A percentile compares a stretch with the other conserved stretches of the same genome.
Conservation (phyloP, 2,888 invertebrate genomes). For the Cheilosia variabilis region DNA sequence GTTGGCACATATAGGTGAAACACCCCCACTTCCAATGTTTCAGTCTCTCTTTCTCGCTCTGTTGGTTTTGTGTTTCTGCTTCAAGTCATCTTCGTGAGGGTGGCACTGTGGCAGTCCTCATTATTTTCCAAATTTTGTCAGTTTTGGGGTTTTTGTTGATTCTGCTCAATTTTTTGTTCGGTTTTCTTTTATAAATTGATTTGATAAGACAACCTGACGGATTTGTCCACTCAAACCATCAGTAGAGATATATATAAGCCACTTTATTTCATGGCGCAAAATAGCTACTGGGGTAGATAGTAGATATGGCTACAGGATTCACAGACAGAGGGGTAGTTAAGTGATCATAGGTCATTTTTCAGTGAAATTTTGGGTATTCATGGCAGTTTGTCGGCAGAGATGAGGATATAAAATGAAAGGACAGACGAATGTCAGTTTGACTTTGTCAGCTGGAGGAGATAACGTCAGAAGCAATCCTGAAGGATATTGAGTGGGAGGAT, state of each 20-base stretch:
- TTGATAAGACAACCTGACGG: conserved; percentile 75
- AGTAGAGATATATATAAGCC: conserved; percentile 31
- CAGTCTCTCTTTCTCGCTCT: background rate
- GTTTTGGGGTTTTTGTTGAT: conserved; percentile 59
- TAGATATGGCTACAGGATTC: conserved; percentile 3
- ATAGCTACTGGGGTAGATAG: conserved; percentile 36
- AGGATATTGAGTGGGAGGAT: conserved; percentile 39
- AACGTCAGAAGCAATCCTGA: conserved; percentile 53
- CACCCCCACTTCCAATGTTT: background rate
- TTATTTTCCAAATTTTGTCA: conserved; percentile 56
- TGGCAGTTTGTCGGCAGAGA: conserved; percentile 15
- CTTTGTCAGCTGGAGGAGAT: conserved; percentile 59
- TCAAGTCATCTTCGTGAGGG: conserved; percentile 49
- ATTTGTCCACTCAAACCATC: conserved; percentile 60
- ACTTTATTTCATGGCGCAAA: conserved; percentile 40
- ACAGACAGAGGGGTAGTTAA: conserved; percentile 31
- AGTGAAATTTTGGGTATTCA: conserved; percentile 58
- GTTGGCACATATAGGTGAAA: conserved; percentile 26
- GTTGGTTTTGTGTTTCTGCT: conserved; percentile 29
- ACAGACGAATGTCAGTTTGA: conserved; percentile 60
- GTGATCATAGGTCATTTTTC: conserved; percentile 75
- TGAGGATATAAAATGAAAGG: conserved; percentile 34
- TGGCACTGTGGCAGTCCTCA: conserved; percentile 60
- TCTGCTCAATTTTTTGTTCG: conserved; percentile 50
- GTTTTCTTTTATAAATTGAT: conserved; percentile 70